Evolutionary conservation across 2,888 invertebrate genomes (phyloP).

Genomic region (Coenonympha glycerion): DNA sequence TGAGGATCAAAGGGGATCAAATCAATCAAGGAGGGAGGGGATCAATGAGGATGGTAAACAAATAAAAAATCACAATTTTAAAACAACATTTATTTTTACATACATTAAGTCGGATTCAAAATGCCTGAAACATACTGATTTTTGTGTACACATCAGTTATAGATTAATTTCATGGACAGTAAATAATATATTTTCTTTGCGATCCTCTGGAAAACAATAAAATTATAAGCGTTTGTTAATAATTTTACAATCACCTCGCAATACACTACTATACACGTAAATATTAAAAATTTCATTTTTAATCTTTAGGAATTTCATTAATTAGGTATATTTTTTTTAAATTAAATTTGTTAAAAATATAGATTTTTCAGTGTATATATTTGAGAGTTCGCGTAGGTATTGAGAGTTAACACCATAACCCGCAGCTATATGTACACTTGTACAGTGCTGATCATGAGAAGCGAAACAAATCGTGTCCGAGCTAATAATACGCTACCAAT

Average conservation of each 20-base stretch:
- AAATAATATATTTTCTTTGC: slow-evolving; percentile 62
- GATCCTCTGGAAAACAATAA: slow-evolving; percentile 53
- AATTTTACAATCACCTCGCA: slow-evolving; percentile 55
- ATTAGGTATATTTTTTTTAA: slow-evolving; percentile 65
- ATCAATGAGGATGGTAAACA: slow-evolving; percentile 22
- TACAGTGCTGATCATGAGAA: slow-evolving; percentile 41
- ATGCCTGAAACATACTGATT: slow-evolving; percentile 75
- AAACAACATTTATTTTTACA: slow-evolving; percentile 77
- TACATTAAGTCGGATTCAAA: slow-evolving; percentile 77
- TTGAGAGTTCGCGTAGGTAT: slow-evolving; percentile 64
- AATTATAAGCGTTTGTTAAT: slow-evolving; percentile 57
- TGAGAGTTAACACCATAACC: slow-evolving; percentile 52
- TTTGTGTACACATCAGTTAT: slow-evolving; percentile 73
- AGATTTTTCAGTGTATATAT: slow-evolving; percentile 64
- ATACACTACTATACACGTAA: slow-evolving; percentile 68
- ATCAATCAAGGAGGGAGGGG: too few relatives aligned
- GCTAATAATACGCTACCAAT: slow-evolving; percentile 53
- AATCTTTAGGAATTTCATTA: slow-evolving; percentile 71
- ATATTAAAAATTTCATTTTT: slow-evolving; percentile 69
- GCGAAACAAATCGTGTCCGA: slow-evolving; percentile 45
- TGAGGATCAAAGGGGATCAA: neutral
- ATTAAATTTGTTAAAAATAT: slow-evolving; percentile 74
- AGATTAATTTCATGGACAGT: slow-evolving; percentile 70
- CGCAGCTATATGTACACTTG: slow-evolving; percentile 38
- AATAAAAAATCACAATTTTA: slow-evolving; percentile 69